phyloP scores from a whole-genome alignment of 2,888 invertebrate genomes.

The Tetrapedia diversipes region DNA sequence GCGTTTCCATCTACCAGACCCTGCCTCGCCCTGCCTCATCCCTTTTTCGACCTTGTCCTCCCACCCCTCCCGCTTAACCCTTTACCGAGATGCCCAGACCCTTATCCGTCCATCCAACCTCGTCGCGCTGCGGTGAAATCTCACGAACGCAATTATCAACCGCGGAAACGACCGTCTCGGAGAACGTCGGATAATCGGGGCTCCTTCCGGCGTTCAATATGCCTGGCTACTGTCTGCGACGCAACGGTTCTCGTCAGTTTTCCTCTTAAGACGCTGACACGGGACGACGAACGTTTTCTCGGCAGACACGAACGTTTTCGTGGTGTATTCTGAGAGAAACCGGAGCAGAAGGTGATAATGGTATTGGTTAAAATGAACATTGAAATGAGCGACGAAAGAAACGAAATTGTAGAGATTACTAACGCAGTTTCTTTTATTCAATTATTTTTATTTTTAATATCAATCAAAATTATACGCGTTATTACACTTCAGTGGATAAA shows the following conservation, averaged over 20 bases:
- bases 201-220: conserved; percentile 38
- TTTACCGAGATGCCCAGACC: conserved; percentile 21
- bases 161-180: conserved; percentile 60
- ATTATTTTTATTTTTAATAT: too few relatives aligned
- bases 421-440: too few relatives aligned
- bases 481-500: too few relatives aligned
- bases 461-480: too few relatives aligned
- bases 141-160: conserved; percentile 72
- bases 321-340: too few relatives aligned
- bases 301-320: too few relatives aligned
- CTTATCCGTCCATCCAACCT: conserved; percentile 28
- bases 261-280: too few relatives aligned
- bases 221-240: not conserved
- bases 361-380: too few relatives aligned
- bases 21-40: conserved; percentile 15
- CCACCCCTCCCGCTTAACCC: not conserved
- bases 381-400: too few relatives aligned
- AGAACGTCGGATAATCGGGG: conserved; percentile 44
- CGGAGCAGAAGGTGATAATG: too few relatives aligned
- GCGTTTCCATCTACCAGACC: conserved; percentile 41
- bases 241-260: not conserved
- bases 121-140: conserved; percentile 54
- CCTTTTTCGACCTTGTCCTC: conserved; percentile 5
- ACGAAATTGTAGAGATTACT: too few relatives aligned
- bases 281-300: too few relatives aligned